Evolutionary conservation across 2,888 invertebrate species (phyloP), one percentile per base, ranked within the genome.

Genomic region (Tenthredo scrophulariae): DNA sequence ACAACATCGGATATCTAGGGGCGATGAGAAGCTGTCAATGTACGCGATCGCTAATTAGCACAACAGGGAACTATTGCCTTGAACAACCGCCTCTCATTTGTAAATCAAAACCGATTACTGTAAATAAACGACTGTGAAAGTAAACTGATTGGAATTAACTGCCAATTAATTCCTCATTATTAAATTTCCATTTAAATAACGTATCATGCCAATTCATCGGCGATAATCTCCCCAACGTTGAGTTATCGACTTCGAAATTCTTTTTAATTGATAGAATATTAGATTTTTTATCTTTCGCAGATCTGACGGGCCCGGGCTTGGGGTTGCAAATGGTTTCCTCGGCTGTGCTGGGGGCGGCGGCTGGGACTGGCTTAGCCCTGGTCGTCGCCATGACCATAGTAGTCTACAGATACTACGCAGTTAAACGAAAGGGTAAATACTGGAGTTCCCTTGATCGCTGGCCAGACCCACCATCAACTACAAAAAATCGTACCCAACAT

Each of bases 311-410:
- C 65, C 83, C 83, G 67, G 83, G 83, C 4, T 83, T 83, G 22
- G 83, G 83, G 70, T 18, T 83, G 70, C 83, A 82, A 82, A 95
- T 96, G 95, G 95, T 96, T 85, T 95, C 95, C 80, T 95, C 96
- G n/a, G 96, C 96, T 67, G 95, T 96, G 54, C 92, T 96, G 85
- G 96, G 96, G 26, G 96, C 96, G 67, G 96, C 96, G 7, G 94
- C 96, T 1, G 96, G 96, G 67, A 95, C 96, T 2, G 96, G 96
- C 7, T 93, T 96, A 86, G 96, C 96, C 0, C 92, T 96, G 40
- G 92, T 96, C 84, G 94, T 96, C 54, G 96, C 96, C 15, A 95
- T 96, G 91, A 96, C 96, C 6, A 94, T 96, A 85, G 95, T 96
- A 50, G 94, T 96, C 88, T 96, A 96, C 90, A 95, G 96, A 54